A percentile compares a stretch with the other conserved stretches of the same genome.
Evolutionary conservation across 2,888 invertebrate species (phyloP).

Genomic region (Pecten maximus): DNA sequence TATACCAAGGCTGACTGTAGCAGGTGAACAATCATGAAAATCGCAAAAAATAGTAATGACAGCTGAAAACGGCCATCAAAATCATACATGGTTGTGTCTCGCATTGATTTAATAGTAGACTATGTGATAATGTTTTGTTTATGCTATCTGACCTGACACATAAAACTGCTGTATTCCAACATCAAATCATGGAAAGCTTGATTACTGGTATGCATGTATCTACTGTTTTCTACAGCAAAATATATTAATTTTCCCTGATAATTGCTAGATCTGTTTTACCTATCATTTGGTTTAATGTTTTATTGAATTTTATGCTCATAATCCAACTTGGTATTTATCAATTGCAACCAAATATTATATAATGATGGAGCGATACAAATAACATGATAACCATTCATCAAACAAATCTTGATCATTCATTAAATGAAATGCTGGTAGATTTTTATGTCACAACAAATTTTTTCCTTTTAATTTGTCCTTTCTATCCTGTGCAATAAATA

Average conservation of each 20-base stretch:
- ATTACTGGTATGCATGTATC: not conserved
- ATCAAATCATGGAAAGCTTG: not conserved
- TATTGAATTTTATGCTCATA: not conserved
- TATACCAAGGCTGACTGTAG: no score
- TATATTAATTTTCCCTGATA: not conserved
- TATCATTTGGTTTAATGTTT: not conserved
- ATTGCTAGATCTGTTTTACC: not conserved
- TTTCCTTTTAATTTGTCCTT: no score
- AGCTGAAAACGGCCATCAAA: not conserved
- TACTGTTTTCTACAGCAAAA: not conserved
- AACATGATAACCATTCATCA: no score
- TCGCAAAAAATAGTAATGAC: not conserved
- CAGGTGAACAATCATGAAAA: not conserved
- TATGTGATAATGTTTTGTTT: no score
- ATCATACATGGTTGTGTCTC: not conserved
- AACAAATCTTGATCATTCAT: not conserved
- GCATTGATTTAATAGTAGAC: no score
- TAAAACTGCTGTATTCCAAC: not conserved
- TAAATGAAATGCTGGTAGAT: not conserved
- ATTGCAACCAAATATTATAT: no score
- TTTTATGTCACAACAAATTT: not conserved
- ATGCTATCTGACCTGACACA: not conserved
- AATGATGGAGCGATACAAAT: no score
- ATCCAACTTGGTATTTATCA: not conserved
- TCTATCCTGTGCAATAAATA: not conserved